Conservation (phyloP, 2,888 invertebrate genomes). For the Hemithea aestivaria region DNA sequence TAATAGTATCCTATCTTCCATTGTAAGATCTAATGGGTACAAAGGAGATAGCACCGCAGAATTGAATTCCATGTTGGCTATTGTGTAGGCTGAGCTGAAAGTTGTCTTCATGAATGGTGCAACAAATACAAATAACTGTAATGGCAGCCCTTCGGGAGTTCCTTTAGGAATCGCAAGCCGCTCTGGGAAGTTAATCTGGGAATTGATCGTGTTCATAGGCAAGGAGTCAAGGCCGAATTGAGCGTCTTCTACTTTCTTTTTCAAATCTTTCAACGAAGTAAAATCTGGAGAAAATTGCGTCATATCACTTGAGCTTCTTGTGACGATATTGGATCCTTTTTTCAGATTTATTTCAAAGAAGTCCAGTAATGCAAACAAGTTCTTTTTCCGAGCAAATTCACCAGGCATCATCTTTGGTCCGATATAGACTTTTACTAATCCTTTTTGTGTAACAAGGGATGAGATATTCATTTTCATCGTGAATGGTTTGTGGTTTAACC, state of each 20-base stretch:
- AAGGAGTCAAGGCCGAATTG: conserved; percentile 72
- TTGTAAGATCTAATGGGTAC: conserved; percentile 86
- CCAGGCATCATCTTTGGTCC: conserved; percentile 84
- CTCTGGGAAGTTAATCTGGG: conserved; percentile 82
- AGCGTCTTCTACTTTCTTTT: conserved; percentile 80
- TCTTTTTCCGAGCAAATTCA: conserved; percentile 69
- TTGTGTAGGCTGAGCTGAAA: conserved; percentile 51
- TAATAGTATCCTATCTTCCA: conserved; percentile 67
- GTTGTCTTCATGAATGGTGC: conserved; percentile 68
- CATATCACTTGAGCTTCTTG: conserved; percentile 81
- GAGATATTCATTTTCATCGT: conserved; percentile 80
- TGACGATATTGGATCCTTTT: conserved; percentile 81
- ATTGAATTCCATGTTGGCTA: conserved; percentile 57
- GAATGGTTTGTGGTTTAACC: conserved; percentile 86
- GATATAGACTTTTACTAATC: conserved; percentile 82
- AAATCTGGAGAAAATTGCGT: conserved; percentile 80
- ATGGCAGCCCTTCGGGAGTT: conserved; percentile 80
- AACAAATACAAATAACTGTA: conserved; percentile 82
- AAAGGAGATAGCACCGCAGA: conserved; percentile 70
- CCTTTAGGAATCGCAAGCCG: conserved; percentile 86
- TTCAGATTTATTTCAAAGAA: conserved; percentile 78
- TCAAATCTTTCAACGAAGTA: conserved; percentile 78
- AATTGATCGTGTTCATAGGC: conserved; percentile 66
- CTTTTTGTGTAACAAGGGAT: conserved; percentile 79
- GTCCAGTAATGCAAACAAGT: conserved; percentile 80